Base-by-base conservation (phyloP, 2,797 vertebrate genomes). In the Todus mexicanus region DNA sequence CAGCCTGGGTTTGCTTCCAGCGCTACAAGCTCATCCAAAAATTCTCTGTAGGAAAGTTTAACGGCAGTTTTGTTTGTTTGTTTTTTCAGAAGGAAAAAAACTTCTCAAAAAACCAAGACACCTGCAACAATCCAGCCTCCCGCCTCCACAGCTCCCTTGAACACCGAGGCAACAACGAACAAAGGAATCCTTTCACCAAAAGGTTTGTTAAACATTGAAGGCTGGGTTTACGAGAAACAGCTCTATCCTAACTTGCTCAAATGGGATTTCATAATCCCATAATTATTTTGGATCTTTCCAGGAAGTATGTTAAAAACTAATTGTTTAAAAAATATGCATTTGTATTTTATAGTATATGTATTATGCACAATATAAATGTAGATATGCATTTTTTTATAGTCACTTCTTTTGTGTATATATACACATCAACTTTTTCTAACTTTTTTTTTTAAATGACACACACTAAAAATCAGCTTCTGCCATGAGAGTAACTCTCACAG, bases 131-230 rank as follows among this genome's bases (percentile, higher is more conserved):
- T 64, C 75, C 90, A 89, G 64, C 60, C 23, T 0, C 42, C 75
- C 47, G 17, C 96, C 92, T 96, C 89, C 92, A 71, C 89, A 89
- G 64, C 89, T 94, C 87, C 84, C 65, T 91, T 12, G 48, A 85
- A 92, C 6, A 7, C 70, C 0, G 4, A 80, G 60, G 81, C 74
- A 82, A 87, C 1, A 5, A 71, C 12, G 40, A 96, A 96, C 92
- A 96, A 96, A 95, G 80, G 71, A 89, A 70, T 5, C 57, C 85
- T 94, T 94, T 96, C 88, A 91, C 71, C 74, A 60, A 60, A 66
- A 50, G 1, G 26, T 81, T 92, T 94, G 84, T 81, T 91, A 84
- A 91, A 89, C 57, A 37, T 91, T 87, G 74, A 60, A 80, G 53
- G 57, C 37, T 69, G 59, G 74, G 87, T 79, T 95, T 91, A 89